These are phyloP conservation scores for Ochropacha duplaris DNA, from an alignment of 2,888 invertebrate species.

Conservation along the genomic window DNA sequence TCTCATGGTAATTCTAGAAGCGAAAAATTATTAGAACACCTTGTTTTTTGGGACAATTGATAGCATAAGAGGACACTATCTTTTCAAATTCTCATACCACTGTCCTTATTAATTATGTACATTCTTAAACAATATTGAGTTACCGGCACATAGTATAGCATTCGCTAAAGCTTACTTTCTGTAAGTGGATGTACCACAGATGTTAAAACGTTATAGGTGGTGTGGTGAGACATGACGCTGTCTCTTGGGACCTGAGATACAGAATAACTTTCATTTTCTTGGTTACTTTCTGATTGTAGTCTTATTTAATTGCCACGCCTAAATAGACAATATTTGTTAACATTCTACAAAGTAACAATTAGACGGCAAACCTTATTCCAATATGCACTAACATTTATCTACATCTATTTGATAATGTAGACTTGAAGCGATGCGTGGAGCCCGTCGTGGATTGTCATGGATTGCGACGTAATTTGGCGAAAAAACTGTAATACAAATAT, in stretches of 20 bases:
- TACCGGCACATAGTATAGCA: background rate
- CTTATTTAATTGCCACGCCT: background rate
- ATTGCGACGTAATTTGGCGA: constrained; percentile 74
- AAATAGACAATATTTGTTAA: background rate
- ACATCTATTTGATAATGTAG: constrained; percentile 11
- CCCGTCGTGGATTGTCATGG: constrained; percentile 40
- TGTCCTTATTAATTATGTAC: background rate
- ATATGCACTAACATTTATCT: background rate
- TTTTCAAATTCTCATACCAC: background rate
- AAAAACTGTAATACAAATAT: constrained; percentile 63
- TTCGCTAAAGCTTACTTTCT: background rate
- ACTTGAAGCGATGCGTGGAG: constrained; percentile 27
- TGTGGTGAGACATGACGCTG: too few species aligned
- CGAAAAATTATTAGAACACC: background rate
- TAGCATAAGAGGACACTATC: background rate
- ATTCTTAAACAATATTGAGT: background rate
- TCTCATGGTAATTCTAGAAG: constrained; percentile 3
- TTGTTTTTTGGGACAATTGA: background rate
- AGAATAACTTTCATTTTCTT: too few species aligned
- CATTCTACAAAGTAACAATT: background rate
- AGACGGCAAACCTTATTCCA: background rate
- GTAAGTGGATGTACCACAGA: background rate
- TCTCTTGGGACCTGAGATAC: too few species aligned
- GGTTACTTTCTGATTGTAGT: too few species aligned
- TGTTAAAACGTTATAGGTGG: too few species aligned